These are phyloP conservation scores for Tenebrosternarchus preto DNA, from an alignment of 2,113 vertebrate species.

Conservation along the genomic window DNA sequence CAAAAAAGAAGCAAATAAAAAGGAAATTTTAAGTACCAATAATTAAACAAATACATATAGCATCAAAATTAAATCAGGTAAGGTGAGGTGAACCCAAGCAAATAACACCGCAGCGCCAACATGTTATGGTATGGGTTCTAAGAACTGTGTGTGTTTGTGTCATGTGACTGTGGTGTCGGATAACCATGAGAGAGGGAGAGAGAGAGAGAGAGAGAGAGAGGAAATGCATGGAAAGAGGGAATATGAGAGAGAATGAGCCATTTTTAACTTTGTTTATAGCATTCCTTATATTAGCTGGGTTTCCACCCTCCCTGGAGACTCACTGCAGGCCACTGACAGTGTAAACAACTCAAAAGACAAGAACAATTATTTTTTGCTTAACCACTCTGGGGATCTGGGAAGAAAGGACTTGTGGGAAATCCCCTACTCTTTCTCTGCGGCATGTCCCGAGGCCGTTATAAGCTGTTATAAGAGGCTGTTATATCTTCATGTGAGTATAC, in stretches of 20 bases:
- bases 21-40: not conserved
- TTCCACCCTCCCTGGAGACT: constrained; percentile 39
- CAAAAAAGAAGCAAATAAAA: not conserved
- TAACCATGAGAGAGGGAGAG: not conserved
- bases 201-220: not conserved
- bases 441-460: constrained; percentile 14
- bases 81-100: not conserved
- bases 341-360: constrained; percentile 41
- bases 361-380: constrained; percentile 37
- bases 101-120: not conserved
- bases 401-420: constrained; percentile 22
- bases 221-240: too few relatives aligned
- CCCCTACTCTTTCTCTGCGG: constrained; percentile 28
- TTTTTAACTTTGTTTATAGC: constrained; percentile 34
- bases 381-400: not conserved
- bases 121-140: not conserved
- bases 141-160: not conserved
- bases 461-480: constrained; percentile 30
- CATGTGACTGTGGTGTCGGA: not conserved
- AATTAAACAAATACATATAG: not conserved
- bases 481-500: constrained; percentile 3
- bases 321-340: constrained; percentile 4
- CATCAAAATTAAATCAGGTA: not conserved
- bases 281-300: constrained; percentile 27
- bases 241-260: not conserved